phyloP scores from a whole-genome alignment of 2,797 vertebrate genomes.

The Dryobates pubescens region DNA sequence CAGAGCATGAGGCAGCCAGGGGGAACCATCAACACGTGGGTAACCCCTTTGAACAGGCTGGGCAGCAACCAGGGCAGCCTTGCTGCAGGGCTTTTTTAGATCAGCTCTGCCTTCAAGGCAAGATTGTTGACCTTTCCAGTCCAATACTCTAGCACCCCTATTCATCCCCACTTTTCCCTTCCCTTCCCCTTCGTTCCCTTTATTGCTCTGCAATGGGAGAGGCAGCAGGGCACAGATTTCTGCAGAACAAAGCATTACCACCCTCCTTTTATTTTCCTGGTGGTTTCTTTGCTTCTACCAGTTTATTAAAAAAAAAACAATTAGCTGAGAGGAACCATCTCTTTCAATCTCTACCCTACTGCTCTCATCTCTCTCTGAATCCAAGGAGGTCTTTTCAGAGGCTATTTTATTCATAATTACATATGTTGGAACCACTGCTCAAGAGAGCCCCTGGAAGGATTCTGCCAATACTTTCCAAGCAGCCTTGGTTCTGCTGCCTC shows the following conservation, averaged over 20 bases:
- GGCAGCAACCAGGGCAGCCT: not conserved
- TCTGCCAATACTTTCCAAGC: conserved; percentile 56
- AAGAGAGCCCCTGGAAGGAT: conserved; percentile 60
- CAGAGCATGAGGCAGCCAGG: not conserved
- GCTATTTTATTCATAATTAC: conserved; percentile 74
- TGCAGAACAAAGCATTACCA: conserved; percentile 74
- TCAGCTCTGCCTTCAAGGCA: conserved; percentile 29
- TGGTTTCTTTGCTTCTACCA: conserved; percentile 73
- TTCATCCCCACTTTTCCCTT: conserved; percentile 8
- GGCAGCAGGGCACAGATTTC: conserved; percentile 61
- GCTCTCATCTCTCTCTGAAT: conserved; percentile 67
- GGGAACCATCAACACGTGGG: not conserved
- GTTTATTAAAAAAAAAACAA: conserved; percentile 78
- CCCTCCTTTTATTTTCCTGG: conserved; percentile 72
- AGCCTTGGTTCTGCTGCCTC: conserved; percentile 36
- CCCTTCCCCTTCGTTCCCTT: conserved; percentile 46
- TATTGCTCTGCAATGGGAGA: conserved; percentile 53
- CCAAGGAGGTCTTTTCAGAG: conserved; percentile 69
- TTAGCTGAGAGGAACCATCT: conserved; percentile 66
- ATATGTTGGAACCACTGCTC: conserved; percentile 59
- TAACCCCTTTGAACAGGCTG: not conserved
- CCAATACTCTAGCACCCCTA: conserved; percentile 27
- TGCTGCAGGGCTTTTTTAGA: not conserved
- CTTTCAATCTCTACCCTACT: conserved; percentile 73
- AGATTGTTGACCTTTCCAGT: conserved; percentile 49